phyloP scores from a whole-genome alignment of 2,113 vertebrate genomes.

The Tamias sibiricus region DNA sequence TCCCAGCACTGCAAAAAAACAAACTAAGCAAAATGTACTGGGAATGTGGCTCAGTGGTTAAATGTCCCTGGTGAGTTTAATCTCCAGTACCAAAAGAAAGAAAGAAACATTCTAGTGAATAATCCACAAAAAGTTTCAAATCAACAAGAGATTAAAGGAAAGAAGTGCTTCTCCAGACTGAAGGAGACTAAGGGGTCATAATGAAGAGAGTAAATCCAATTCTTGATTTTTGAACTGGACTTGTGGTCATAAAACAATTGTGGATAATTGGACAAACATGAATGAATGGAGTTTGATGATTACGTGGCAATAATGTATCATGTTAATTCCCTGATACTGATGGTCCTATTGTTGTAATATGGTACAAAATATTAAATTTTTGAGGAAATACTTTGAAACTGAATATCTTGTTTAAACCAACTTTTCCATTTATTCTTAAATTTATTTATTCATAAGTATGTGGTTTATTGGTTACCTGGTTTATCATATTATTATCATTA shows the following conservation, averaged over 20 bases:
- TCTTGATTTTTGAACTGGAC: too few species aligned
- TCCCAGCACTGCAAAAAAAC: too few species aligned
- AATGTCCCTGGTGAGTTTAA: too few species aligned
- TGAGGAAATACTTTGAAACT: not conserved
- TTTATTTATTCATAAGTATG: not conserved
- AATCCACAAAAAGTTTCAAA: not conserved
- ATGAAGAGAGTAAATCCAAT: too few species aligned
- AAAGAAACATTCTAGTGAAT: not conserved
- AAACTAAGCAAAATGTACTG: too few species aligned
- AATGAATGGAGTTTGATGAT: not conserved
- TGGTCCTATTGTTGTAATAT: too few species aligned
- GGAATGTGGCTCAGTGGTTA: too few species aligned
- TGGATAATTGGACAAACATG: not conserved
- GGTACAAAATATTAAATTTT: not conserved
- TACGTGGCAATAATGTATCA: not conserved
- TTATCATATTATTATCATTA: not conserved
- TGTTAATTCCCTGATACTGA: not conserved
- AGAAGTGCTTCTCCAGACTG: not conserved
- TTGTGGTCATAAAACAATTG: not conserved
- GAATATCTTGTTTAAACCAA: not conserved
- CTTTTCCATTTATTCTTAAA: not conserved
- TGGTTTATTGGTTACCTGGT: not conserved
- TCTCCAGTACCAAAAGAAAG: not conserved
- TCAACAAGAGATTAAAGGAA: not conserved
- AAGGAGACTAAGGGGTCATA: not conserved